Conservation (phyloP, 2,113 vertebrate species). For the Nannobrachium achirus region DNA sequence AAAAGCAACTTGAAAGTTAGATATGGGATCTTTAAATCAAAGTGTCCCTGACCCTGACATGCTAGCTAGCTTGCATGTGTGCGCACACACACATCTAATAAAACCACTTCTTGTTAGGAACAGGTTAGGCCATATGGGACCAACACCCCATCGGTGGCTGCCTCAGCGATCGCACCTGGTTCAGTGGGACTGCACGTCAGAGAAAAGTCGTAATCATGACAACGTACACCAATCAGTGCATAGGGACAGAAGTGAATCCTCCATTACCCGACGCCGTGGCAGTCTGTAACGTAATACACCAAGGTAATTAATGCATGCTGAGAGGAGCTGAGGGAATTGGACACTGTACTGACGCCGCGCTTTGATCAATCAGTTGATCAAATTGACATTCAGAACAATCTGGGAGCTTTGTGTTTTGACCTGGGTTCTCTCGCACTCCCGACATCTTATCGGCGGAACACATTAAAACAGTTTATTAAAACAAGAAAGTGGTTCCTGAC, state of each 20-base stretch:
- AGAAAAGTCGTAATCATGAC: slow-evolving; percentile 5
- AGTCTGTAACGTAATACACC: slow-evolving; percentile 10
- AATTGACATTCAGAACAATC: slow-evolving; percentile 37
- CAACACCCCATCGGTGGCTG: background rate
- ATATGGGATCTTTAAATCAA: slow-evolving; percentile 31
- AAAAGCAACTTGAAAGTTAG: slow-evolving; percentile 7
- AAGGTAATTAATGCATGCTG: slow-evolving; percentile 21
- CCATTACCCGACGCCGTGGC: slow-evolving; percentile 6
- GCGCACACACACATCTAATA: background rate
- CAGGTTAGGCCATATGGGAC: background rate
- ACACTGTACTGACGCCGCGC: background rate
- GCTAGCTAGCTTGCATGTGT: no score
- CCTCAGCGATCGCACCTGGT: background rate
- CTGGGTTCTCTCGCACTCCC: background rate
- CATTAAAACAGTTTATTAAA: no score
- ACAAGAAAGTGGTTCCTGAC: no score
- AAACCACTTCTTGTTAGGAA: slow-evolving; percentile 11
- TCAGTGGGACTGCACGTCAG: background rate
- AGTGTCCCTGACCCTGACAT: no score
- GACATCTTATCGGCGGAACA: slow-evolving; percentile 11
- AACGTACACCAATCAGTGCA: background rate
- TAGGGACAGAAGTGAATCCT: background rate
- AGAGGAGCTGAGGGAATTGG: slow-evolving; percentile 16
- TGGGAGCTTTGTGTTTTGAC: slow-evolving; percentile 22
- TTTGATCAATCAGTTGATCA: slow-evolving; percentile 28